Percentiles rank a stretch among this genome's conserved stretches.
Evolutionary conservation across 2,888 invertebrate genomes (phyloP).

Genomic region (Athrips mouffetella): DNA sequence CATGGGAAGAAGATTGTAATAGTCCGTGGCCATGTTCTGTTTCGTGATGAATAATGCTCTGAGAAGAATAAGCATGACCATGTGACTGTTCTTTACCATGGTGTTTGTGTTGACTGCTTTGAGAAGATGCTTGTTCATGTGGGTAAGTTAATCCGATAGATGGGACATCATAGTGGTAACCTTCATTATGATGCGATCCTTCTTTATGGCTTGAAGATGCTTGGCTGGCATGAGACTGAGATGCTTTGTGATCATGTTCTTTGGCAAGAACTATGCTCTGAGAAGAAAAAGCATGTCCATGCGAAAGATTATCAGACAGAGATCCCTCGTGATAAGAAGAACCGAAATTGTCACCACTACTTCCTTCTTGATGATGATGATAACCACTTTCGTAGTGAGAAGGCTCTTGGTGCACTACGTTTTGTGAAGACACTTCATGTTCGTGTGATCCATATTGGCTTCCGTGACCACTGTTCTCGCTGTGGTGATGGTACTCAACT

Average conservation of each 20-base stretch:
- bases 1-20: not conserved
- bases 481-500: not conserved
- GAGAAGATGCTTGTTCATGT: conserved; percentile 1
- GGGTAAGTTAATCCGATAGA: not conserved
- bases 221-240: conserved; percentile 22
- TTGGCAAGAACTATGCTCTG: conserved; percentile 1
- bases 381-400: not conserved
- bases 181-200: not conserved
- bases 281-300: conserved; percentile 6
- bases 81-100: not conserved
- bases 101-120: not conserved
- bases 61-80: conserved; percentile 5
- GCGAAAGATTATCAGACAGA: not conserved
- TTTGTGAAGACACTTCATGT: conserved; percentile 42
- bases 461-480: not conserved
- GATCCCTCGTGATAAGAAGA: not conserved
- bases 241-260: conserved; percentile 9
- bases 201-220: conserved; percentile 14
- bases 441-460: conserved; percentile 29
- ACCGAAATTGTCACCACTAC: not conserved
- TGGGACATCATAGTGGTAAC: not conserved
- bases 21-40: not conserved
- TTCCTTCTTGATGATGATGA: not conserved
- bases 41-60: not conserved
- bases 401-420: conserved; percentile 33